Conservation (phyloP, 2,113 vertebrate genomes). For the Python bivittatus region DNA sequence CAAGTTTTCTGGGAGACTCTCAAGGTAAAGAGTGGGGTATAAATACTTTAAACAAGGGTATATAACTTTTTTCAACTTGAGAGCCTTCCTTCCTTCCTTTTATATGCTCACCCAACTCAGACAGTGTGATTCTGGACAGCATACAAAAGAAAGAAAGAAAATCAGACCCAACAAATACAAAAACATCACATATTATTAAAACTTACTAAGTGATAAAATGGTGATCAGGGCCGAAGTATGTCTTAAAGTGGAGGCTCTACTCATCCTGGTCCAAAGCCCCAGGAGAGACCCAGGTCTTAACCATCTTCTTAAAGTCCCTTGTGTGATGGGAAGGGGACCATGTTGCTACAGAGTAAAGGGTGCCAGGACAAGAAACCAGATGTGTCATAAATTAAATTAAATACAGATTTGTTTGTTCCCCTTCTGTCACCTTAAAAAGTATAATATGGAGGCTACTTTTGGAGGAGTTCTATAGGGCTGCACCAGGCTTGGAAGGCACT, state of each 20-base stretch:
- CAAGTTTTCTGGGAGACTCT: background rate
- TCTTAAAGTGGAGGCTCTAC: background rate
- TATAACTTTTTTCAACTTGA: background rate
- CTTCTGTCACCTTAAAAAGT: too few relatives aligned
- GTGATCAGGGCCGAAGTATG: background rate
- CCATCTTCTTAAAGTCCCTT: too few relatives aligned
- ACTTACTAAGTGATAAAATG: background rate
- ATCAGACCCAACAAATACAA: background rate
- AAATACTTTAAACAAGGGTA: background rate
- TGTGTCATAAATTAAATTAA: too few relatives aligned
- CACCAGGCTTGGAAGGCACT: too few relatives aligned
- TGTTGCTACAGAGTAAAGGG: too few relatives aligned
- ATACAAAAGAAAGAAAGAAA: background rate
- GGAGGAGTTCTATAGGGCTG: too few relatives aligned
- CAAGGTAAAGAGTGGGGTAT: background rate
- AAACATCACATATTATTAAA: background rate
- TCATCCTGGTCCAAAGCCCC: background rate
- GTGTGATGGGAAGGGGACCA: too few relatives aligned
- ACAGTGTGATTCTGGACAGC: background rate
- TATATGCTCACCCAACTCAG: background rate
- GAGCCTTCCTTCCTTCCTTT: background rate
- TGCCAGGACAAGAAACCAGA: too few relatives aligned
- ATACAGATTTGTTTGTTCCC: too few relatives aligned
- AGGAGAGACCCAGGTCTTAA: too few relatives aligned
- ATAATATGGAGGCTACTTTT: too few relatives aligned